Conservation (phyloP, 64 coral and sea anemone species). For the Exaiptasia diaphana region DNA sequence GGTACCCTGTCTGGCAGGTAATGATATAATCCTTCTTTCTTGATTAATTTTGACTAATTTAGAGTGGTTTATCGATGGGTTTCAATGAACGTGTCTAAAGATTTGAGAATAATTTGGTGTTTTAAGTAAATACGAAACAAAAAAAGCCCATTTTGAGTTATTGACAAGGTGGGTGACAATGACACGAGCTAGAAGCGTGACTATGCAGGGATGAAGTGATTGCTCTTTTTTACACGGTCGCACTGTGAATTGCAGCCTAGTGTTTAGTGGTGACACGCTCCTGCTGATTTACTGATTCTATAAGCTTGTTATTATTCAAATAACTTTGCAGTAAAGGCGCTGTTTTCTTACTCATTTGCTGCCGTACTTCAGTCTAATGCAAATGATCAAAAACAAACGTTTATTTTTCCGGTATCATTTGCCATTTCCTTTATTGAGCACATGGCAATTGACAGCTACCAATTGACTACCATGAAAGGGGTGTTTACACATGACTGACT, state of each 20-base stretch:
- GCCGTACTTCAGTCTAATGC: background rate
- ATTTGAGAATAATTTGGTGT: too few species aligned
- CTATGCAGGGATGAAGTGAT: too few species aligned
- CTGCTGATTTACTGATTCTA: background rate
- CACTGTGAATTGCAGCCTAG: background rate
- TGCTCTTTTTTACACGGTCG: too few species aligned
- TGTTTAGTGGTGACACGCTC: background rate
- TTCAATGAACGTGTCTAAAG: too few species aligned
- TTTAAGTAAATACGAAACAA: too few species aligned
- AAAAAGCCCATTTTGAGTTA: too few species aligned
- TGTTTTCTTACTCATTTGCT: background rate
- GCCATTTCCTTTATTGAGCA: background rate
- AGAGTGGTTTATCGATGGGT: too few species aligned
- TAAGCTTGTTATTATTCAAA: background rate
- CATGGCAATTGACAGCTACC: background rate
- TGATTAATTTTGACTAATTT: too few species aligned
- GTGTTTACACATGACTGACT: slow-evolving; percentile 6
- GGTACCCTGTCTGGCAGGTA: too few species aligned
- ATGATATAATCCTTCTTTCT: too few species aligned
- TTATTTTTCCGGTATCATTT: slow-evolving; percentile 1
- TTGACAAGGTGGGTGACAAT: too few species aligned
- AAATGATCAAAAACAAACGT: slow-evolving; percentile 8
- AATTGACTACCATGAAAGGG: background rate
- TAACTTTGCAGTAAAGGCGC: background rate
- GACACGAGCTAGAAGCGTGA: too few species aligned